phyloP scores from a whole-genome alignment of 64 coral and sea anemone species.

The Montipora efflorescens region DNA sequence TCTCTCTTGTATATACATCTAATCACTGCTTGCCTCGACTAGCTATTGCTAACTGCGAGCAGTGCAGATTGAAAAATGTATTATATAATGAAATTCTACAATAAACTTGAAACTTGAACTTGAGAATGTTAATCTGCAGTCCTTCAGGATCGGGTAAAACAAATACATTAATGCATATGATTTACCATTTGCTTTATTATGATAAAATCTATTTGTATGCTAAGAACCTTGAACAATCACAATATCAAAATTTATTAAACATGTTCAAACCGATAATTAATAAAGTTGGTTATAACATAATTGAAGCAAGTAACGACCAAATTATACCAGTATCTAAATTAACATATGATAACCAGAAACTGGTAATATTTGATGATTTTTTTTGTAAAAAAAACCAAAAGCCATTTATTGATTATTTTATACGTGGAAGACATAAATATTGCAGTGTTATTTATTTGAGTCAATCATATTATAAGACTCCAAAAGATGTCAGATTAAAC shows the following conservation, averaged over 20 bases:
- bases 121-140: constrained; percentile 24
- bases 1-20: too few relatives aligned
- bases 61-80: too few relatives aligned
- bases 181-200: constrained; percentile 4
- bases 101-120: too few relatives aligned
- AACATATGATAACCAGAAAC: not conserved
- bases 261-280: not conserved
- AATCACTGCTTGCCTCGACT: too few relatives aligned
- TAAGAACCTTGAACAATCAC: constrained; percentile 32
- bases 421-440: constrained; percentile 35
- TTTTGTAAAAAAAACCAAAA: constrained; percentile 44
- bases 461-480: constrained; percentile 52
- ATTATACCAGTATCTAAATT: constrained; percentile 14
- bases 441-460: constrained; percentile 38
- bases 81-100: too few relatives aligned
- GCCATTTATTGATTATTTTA: constrained; percentile 26
- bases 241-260: constrained; percentile 14
- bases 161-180: constrained; percentile 12
- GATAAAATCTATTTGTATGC: constrained; percentile 41
- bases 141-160: constrained; percentile 29
- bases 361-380: constrained; percentile 23
- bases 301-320: constrained; percentile 16
- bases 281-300: not conserved
- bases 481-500: constrained; percentile 34
- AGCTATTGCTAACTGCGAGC: too few relatives aligned